Conservation (phyloP, 2,888 invertebrate genomes). For the Argyresthia goedartella region DNA sequence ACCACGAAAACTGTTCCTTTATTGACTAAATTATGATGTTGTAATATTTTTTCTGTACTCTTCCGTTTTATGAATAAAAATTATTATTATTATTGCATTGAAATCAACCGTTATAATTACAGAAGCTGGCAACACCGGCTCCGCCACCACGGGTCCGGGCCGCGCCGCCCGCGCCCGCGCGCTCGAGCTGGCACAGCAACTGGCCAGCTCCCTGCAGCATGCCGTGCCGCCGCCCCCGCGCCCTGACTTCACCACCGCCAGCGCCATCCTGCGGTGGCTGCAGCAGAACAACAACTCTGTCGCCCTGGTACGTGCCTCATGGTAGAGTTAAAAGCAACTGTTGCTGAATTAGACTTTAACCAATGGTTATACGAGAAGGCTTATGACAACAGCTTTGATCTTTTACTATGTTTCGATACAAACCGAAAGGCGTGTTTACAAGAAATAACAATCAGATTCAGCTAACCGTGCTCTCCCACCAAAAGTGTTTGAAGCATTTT, state of each 20-base stretch:
- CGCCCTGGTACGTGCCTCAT: conserved; percentile 42
- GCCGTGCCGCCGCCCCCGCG: conserved; percentile 74
- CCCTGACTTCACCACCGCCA: conserved; percentile 75
- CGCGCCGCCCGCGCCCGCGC: conserved; percentile 65
- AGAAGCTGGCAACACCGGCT: conserved; percentile 47
- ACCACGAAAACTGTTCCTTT: too few species aligned
- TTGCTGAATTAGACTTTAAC: neutral
- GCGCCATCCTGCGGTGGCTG: conserved; percentile 77
- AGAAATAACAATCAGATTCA: neutral
- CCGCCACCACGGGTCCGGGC: conserved; percentile 35
- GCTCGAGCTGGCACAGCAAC: conserved; percentile 74
- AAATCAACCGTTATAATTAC: conserved; percentile 8
- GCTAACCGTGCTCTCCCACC: neutral
- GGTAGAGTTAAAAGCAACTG: neutral
- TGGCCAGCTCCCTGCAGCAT: conserved; percentile 75
- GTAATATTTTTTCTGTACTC: too few species aligned
- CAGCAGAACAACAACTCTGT: conserved; percentile 66
- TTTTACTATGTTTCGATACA: too few species aligned
- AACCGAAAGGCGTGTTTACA: too few species aligned
- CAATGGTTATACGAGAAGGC: too few species aligned
- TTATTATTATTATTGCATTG: too few species aligned
- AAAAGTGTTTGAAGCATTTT: too few species aligned
- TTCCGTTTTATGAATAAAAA: too few species aligned
- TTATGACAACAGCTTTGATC: too few species aligned
- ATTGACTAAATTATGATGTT: too few species aligned